These are phyloP conservation scores for Epiblema foenella DNA, from an alignment of 2,888 invertebrate genomes.

Conservation along the genomic window DNA sequence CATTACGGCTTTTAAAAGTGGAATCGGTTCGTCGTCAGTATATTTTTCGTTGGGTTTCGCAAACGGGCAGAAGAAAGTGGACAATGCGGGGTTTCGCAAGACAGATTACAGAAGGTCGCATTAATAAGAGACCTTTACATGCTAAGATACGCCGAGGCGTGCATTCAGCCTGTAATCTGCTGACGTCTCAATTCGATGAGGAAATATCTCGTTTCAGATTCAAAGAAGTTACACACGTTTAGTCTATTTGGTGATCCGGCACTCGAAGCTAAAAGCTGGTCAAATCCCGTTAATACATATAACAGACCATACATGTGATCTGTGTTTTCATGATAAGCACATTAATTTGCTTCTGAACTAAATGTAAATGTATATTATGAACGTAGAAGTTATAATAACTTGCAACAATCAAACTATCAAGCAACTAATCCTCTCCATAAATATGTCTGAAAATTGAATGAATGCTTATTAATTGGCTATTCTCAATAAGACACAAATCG, in stretches of 20 bases:
- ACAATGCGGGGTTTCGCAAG: constrained; percentile 79
- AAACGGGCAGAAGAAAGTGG: constrained; percentile 71
- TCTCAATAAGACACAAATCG: constrained; percentile 37
- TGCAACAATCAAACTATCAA: background rate
- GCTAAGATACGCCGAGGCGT: constrained; percentile 49
- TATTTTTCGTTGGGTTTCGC: constrained; percentile 57
- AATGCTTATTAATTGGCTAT: constrained; percentile 16
- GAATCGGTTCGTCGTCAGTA: constrained; percentile 52
- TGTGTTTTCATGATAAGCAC: too few relatives aligned
- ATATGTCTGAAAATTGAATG: background rate
- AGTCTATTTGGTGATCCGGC: too few relatives aligned
- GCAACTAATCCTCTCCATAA: background rate
- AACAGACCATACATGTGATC: too few relatives aligned
- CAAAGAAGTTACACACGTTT: background rate
- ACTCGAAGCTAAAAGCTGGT: too few relatives aligned
- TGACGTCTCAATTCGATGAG: background rate
- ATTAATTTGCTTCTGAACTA: too few relatives aligned
- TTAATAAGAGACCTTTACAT: constrained; percentile 73
- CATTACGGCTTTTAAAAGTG: constrained; percentile 48
- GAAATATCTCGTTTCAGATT: background rate
- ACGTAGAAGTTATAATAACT: background rate
- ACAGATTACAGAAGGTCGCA: constrained; percentile 79
- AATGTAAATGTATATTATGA: too few relatives aligned
- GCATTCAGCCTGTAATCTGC: background rate
- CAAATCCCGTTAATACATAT: too few relatives aligned